Evolutionary conservation across 2,113 vertebrate species (phyloP).

Genomic region (Nematolebias whitei): DNA sequence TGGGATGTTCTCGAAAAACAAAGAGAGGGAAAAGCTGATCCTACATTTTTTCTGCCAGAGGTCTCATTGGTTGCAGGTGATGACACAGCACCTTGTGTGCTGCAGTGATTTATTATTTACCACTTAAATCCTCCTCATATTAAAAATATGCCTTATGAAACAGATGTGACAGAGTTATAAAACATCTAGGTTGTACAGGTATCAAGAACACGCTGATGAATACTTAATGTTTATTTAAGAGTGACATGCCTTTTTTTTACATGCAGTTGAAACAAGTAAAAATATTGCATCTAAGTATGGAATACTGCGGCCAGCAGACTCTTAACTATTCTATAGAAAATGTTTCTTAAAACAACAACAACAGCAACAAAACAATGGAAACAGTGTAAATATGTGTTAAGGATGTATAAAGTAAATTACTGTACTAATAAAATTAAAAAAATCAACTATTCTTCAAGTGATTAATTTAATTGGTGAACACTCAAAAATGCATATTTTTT

Average conservation of each 20-base stretch:
- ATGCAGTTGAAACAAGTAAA: constrained; percentile 17
- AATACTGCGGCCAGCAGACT: not conserved
- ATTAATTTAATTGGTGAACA: too few species aligned
- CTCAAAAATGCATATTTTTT: too few species aligned
- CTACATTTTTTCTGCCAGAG: constrained; percentile 61
- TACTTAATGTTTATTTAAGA: constrained; percentile 41
- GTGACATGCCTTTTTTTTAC: constrained; percentile 22
- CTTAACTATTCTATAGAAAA: too few species aligned
- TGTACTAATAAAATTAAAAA: too few species aligned
- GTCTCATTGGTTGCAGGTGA: constrained; percentile 58
- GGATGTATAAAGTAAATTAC: too few species aligned
- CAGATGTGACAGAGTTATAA: constrained; percentile 48
- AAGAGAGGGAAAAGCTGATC: constrained; percentile 57
- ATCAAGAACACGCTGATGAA: constrained; percentile 23
- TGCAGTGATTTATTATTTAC: constrained; percentile 69
- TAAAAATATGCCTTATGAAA: constrained; percentile 48
- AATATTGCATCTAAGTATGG: constrained; percentile 8
- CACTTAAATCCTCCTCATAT: constrained; percentile 51
- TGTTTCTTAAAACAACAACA: too few species aligned
- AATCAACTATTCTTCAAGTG: too few species aligned
- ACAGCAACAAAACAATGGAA: too few species aligned
- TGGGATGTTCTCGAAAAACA: constrained; percentile 50
- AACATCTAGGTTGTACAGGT: constrained; percentile 20
- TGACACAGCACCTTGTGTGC: constrained; percentile 69
- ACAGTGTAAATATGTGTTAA: not conserved